A percentile compares a stretch with the other conserved stretches of the same genome.
Evolutionary conservation across 1,140 invertebrate species (phyloP).

Genomic region (Magallana ariakensis): DNA sequence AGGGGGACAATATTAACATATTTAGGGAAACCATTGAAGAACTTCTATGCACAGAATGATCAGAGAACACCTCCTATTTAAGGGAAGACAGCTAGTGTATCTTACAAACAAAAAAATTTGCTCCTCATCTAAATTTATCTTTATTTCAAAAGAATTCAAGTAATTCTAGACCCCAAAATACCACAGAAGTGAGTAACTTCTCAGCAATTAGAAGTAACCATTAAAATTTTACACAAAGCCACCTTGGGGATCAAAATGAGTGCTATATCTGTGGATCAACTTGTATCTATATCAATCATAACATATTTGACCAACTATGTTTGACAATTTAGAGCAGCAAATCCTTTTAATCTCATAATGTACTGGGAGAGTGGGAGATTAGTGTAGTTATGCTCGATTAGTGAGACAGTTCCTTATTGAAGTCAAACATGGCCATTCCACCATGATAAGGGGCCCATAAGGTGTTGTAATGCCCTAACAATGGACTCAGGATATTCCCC

Average conservation of each 20-base stretch:
- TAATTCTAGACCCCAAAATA: not conserved
- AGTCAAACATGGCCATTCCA: conserved; percentile 18
- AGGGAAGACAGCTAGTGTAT: too few species aligned
- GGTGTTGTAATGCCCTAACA: conserved; percentile 30
- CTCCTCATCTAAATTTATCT: too few species aligned
- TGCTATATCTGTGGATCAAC: not conserved
- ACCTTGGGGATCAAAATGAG: not conserved
- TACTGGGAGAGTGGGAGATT: not conserved
- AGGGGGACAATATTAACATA: too few species aligned
- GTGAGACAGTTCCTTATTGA: not conserved
- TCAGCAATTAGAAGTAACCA: not conserved
- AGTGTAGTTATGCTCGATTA: not conserved
- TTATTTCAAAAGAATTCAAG: not conserved
- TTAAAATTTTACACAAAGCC: not conserved
- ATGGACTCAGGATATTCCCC: conserved; percentile 8
- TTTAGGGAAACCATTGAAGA: too few species aligned
- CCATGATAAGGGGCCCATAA: conserved; percentile 21
- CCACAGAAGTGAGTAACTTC: not conserved
- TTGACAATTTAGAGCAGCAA: conserved; percentile 5
- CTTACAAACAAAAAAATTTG: too few species aligned
- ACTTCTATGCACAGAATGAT: too few species aligned
- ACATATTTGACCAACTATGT: conserved; percentile 37
- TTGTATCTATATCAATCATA: conserved; percentile 34
- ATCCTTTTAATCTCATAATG: conserved; percentile 32
- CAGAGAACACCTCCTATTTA: too few species aligned